A percentile compares a stretch with the other conserved stretches of the same genome.
phyloP scores from a whole-genome alignment of 37 sponge, comb jelly and placozoan genomes.

The Chondrosia reniformis region DNA sequence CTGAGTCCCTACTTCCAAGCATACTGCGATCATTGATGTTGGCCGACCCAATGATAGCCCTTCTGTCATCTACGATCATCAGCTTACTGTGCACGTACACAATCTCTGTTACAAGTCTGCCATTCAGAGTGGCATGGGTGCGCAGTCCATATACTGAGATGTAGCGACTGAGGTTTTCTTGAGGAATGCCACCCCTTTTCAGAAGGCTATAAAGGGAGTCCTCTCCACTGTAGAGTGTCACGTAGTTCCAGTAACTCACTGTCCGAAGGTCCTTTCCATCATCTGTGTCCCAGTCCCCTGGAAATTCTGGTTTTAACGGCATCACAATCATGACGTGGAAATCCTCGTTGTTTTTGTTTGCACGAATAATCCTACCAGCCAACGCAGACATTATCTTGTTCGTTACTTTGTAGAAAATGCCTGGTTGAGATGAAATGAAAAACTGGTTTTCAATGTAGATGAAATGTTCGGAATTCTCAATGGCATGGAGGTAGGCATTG shows the following conservation, averaged over 20 bases:
- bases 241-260: constrained; percentile 12
- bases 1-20: constrained; percentile 55
- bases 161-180: constrained; percentile 10
- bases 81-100: constrained; percentile 51
- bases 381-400: constrained; percentile 28
- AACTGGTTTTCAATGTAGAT: constrained; percentile 69
- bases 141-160: constrained; percentile 42
- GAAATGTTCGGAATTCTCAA: constrained; percentile 57
- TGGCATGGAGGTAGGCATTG: constrained; percentile 35
- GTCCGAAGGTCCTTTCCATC: not conserved
- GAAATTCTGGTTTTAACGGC: constrained; percentile 54
- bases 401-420: not conserved
- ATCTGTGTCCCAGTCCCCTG: constrained; percentile 22
- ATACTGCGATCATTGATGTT: constrained; percentile 71
- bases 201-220: constrained; percentile 1
- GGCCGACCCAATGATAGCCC: constrained; percentile 59
- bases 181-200: not conserved
- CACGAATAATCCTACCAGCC: constrained; percentile 34
- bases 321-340: constrained; percentile 33
- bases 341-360: constrained; percentile 21
- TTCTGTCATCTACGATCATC: constrained; percentile 58
- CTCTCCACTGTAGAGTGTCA: constrained; percentile 19
- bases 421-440: constrained; percentile 41
- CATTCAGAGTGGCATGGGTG: constrained; percentile 13
- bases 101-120: constrained; percentile 34